Evolutionary conservation across 2,888 invertebrate species (phyloP), one percentile per base, ranked within the genome.

Genomic region (Cylindroiulus punctatus): DNA sequence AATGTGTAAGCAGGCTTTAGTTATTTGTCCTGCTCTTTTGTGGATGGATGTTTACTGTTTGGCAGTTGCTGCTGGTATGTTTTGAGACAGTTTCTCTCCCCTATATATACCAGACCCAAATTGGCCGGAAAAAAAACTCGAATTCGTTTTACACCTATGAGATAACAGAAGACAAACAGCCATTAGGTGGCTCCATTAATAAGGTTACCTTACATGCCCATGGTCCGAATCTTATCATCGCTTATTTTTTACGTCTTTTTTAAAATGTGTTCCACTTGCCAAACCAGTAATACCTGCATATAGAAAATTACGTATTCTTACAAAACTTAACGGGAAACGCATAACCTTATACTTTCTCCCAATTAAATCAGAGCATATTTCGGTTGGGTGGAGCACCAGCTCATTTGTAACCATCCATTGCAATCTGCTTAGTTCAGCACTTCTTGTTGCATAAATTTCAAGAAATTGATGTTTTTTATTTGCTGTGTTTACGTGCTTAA

Each of bases 191-290:
- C 42, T 82, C 42, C 40, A 82, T 82, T 82, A 82, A 82, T 82
- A 82, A 82, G 82, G 82, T 82, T 82, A 82, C 36, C n/a, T 82
- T 82, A 82, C 82, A 82, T 82, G 82, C 82, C 82, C 42, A 82
- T 82, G 82, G 82, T 82, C 82, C 36, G 82, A 82, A 82, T 82
- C 82, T 82, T 82, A 82, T 82, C 82, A 82, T 40, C 32, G 65
- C 26, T 19, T 5, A n/a, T 42, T 82, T 82, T 82, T 82, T 36
- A 3, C 42, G 36, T 40, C n/a, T 82, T 40, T 42, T 82, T 65
- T 65, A 65, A 65, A 65, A 65, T 65, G n/a, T 82, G 82, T 32
- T 82, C 82, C 42, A 82, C 82, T 82, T 82, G 82, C 82, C 32
- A 82, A 82, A 82, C 82, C 82, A 12, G 82, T 82, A 82, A 82